Base-by-base conservation (phyloP, 92 coral and sea anemone genomes). In the Epizoanthus scotinus region DNA sequence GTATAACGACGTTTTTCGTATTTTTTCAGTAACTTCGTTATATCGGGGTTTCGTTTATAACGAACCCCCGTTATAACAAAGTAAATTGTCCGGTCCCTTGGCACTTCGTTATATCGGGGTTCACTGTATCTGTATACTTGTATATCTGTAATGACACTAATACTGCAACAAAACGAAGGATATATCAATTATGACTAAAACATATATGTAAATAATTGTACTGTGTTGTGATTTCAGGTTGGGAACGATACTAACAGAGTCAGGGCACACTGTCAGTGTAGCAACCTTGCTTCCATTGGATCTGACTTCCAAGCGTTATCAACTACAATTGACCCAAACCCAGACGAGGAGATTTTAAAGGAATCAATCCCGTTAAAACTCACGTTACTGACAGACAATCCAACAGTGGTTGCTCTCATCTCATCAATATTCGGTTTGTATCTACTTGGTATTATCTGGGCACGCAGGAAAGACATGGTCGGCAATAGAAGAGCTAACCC, bases 401-500 rank as follows among this genome's bases (percentile, higher is more conserved):
- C 81, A 15, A 59, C 53, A 18, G 54, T 75, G 2, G 81, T 75
- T 38, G 81, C 81, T 13, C 55, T 75, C 5, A 59, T 75, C 21
- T 75, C 81, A 58, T 36, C 81, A 10, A 3, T 75, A 20, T 75
- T 75, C 59, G 81, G 81, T 21, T 5, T 75, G 15, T 75, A 75
- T 20, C 55, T 75, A 29, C 3, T 75, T 31, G 68, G 81, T 19
- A 57, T 75, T 38, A 42, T 75, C 55, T 75, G 67, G 67, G 81
- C 68, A 21, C 61, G 67, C 67, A 59, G 81, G 22, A 75, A 58
- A 20, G 81, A 75, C 42, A 9, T 57, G 38, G 18, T 14, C 31
- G 81, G 59, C 81, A 31, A 53, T 36, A 75, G 59, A 75, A 38
- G 38, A 78, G 98, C 86, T 21, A 89, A 90, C 4, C 84, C 88